Base-by-base conservation (phyloP, 2,888 invertebrate genomes). In the Agrochola lota region DNA sequence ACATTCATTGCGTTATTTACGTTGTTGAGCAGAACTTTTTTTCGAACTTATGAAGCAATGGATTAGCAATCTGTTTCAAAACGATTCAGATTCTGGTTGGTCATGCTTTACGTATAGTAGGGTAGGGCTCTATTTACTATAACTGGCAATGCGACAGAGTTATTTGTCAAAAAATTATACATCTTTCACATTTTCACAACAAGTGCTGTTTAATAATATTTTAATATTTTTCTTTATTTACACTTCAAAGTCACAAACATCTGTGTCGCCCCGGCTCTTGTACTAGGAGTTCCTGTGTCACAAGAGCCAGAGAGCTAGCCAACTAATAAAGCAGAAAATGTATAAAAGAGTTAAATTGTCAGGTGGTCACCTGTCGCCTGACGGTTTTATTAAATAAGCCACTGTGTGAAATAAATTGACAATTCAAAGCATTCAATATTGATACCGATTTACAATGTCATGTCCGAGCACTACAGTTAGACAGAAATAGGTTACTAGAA, bases 401-500 rank as follows among this genome's bases (percentile, higher is more conserved):
- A 11, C 35, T 57, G 23, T 7, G 1, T n/a, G 17, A 30, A 20
- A 60, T 12, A 20, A 77, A 40, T 55, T 59, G 8, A 49, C 60
- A 68, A 63, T 46, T n/a, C 26, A 71, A 64, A 35, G n/a, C 60
- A 49, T 43, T 11, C 17, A 77, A 59, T 62, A 62, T 52, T 43
- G 20, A 57, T 35, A 70, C 30, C 6, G 12, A 40, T 60, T 68
- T 62, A 23, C 63, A 17, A 57, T 20, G 46, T 59, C 15, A 15
- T 7, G 40, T 63, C 30, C n/a, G 63, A 64, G 20, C 20, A 60
- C 43, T 57, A 40, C 60, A 67, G 57, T 62, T 74, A 26, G 9
- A 43, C 78, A 64, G 9, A 52, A 78, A 57, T 70, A 55, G 43
- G 40, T 71, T 64, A 55, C 63, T 64, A 15, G 66, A 81, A 71